Conservation (phyloP, 2,797 vertebrate species). For the Margarornis squamiger region DNA sequence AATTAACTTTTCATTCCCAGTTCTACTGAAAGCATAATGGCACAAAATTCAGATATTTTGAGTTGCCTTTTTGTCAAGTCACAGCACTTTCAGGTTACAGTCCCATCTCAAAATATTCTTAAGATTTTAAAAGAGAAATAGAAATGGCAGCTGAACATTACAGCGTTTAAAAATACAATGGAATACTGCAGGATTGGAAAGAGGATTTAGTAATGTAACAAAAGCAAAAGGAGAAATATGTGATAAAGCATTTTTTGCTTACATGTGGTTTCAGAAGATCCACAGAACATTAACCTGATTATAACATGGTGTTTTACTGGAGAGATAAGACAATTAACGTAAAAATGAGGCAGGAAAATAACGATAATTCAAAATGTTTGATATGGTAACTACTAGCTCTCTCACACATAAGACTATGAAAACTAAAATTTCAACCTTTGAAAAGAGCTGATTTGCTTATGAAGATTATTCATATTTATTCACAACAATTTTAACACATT, state of each 20-base stretch:
- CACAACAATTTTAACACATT: conserved; percentile 8
- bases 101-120: background rate
- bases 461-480: conserved; percentile 24
- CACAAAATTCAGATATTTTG: background rate
- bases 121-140: background rate
- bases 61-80: background rate
- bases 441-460: background rate
- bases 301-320: background rate
- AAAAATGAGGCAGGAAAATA: background rate
- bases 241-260: background rate
- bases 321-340: background rate
- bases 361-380: background rate
- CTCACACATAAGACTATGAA: background rate
- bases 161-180: background rate
- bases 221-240: background rate
- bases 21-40: background rate
- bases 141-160: background rate
- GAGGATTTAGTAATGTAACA: background rate
- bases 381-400: background rate
- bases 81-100: background rate
- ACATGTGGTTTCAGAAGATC: background rate
- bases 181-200: background rate
- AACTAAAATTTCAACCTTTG: background rate
- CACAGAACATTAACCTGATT: background rate
- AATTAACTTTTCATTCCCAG: background rate